These are phyloP conservation scores for Acleris cristana DNA, from an alignment of 2,888 invertebrate species.

Conservation along the genomic window DNA sequence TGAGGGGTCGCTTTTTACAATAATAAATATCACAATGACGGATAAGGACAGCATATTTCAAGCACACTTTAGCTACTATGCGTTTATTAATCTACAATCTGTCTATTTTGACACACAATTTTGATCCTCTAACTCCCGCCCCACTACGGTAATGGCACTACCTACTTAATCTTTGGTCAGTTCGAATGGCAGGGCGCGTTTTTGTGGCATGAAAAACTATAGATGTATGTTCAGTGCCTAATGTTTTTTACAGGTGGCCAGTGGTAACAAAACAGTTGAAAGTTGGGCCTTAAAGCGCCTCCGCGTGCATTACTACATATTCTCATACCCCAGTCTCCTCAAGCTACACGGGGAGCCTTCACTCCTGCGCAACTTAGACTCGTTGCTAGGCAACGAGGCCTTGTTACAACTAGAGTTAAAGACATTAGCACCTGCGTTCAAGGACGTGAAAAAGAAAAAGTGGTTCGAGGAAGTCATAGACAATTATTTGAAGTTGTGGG, in stretches of 20 bases:
- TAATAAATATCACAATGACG: too few species aligned
- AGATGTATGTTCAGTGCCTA: too few species aligned
- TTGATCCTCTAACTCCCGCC: too few species aligned
- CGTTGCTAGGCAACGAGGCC: constrained; percentile 91
- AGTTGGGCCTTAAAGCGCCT: constrained; percentile 89
- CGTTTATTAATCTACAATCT: too few species aligned
- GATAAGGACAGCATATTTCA: too few species aligned
- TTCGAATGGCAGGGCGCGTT: too few species aligned
- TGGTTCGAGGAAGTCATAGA: constrained; percentile 96
- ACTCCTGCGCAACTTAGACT: constrained; percentile 88
- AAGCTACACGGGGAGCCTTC: constrained; percentile 92
- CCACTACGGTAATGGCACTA: too few species aligned
- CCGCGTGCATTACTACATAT: constrained; percentile 90
- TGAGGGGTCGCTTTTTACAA: too few species aligned
- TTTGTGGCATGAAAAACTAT: too few species aligned
- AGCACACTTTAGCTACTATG: too few species aligned
- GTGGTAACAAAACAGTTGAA: constrained; percentile 91
- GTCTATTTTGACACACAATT: too few species aligned
- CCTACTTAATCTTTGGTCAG: too few species aligned
- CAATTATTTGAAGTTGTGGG: constrained; percentile 95
- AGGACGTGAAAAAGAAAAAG: constrained; percentile 87
- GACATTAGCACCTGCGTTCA: constrained; percentile 90
- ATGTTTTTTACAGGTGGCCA: constrained; percentile 83
- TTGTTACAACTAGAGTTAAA: constrained; percentile 92
- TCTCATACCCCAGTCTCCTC: constrained; percentile 90